Evolutionary conservation across 2,888 invertebrate genomes (phyloP).

Genomic region (Pyrochroa serraticornis): DNA sequence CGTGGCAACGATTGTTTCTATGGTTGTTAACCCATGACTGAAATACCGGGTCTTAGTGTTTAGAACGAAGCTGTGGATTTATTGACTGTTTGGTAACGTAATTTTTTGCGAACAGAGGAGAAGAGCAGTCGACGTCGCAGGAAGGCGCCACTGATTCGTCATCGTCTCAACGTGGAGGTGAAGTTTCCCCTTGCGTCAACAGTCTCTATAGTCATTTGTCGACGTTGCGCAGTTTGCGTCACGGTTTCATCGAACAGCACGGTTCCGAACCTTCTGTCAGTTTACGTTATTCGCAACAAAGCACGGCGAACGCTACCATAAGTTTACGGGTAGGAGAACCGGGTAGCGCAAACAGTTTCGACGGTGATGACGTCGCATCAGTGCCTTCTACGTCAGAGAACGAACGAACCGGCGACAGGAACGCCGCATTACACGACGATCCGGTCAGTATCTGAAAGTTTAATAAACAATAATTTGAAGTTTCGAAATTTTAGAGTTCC

Average conservation of each 20-base stretch:
- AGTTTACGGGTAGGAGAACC: slow-evolving; percentile 61
- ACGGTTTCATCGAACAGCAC: slow-evolving; percentile 64
- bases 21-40: no score
- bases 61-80: no score
- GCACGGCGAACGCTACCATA: slow-evolving; percentile 67
- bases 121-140: neutral
- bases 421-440: slow-evolving; percentile 14
- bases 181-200: slow-evolving; percentile 45
- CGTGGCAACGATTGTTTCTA: no score
- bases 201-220: slow-evolving; percentile 53
- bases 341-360: slow-evolving; percentile 37
- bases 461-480: neutral
- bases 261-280: slow-evolving; percentile 65
- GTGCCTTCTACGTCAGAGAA: slow-evolving; percentile 43
- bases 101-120: neutral
- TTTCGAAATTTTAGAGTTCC: slow-evolving; percentile 32
- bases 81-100: no score
- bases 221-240: slow-evolving; percentile 57
- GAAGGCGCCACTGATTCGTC: slow-evolving; percentile 17
- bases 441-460: slow-evolving; percentile 9
- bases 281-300: slow-evolving; percentile 64
- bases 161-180: slow-evolving; percentile 33
- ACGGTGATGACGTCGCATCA: slow-evolving; percentile 18
- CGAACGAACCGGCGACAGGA: slow-evolving; percentile 29
- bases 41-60: no score